Evolutionary conservation across 2,888 invertebrate species (phyloP), one percentile per base, ranked within the genome.

Genomic region (Cosmia pyralina): DNA sequence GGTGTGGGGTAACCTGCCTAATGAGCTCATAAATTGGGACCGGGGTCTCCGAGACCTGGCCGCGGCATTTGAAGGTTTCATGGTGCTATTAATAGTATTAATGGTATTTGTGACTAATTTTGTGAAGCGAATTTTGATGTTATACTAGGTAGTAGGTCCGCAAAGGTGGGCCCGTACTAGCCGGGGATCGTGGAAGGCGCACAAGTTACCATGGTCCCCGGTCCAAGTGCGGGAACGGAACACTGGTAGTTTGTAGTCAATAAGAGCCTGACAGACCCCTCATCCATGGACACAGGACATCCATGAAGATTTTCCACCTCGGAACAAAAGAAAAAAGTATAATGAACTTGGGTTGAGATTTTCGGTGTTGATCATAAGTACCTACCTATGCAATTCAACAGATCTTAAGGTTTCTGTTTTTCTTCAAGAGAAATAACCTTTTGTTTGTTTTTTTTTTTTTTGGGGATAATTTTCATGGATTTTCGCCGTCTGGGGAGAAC

Each of bases 11-110:
- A 80, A 77, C 81, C 74, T 77, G 85, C 77, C 77, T 86, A 91
- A 91, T 91, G 90, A 88, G 87, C 86, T 78, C 86, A 85, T 90
- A 90, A 90, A 91, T 90, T 87, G 88, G 79, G 82, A 80, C 79
- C 63, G 59, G 70, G 85, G 87, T 85, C 82, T 77, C 81, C 57
- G 81, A 81, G 85, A 80, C 79, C 83, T 70, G 22, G 53, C 57
- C 67, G 75, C 72, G 85, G 74, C 87, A 82, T 85, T 87, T 85
- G 83, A 85, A 86, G 83, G 86, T 86, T 77, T 77, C 70, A 69
- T 80, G 59, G 67, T 60, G 62, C 4, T 4, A n/a, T n/a, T 28
- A 28, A 2, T 28, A 38, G 3, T 77, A 84, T 84, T 79, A 75
- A 82, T 79, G 69, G 77, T 65, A 65, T 75, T 77, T 75, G 58